Conservation (phyloP, 2,888 invertebrate species). For the Pammene fasciana region DNA sequence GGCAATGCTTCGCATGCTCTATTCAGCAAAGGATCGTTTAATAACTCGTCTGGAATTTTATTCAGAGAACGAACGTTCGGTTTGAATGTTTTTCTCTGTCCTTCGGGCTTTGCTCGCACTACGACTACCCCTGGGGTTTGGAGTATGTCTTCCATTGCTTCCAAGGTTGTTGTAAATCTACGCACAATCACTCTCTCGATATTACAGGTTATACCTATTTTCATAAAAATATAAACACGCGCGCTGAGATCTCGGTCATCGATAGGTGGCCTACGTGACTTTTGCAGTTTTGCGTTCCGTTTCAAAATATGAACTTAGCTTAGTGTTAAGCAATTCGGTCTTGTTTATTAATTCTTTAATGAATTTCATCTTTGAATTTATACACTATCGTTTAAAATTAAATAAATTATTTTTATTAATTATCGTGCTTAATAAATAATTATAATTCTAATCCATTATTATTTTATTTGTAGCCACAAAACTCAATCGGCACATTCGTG, state of each 20-base stretch:
- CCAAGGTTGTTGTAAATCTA: slow-evolving; percentile 22
- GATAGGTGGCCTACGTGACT: slow-evolving; percentile 77
- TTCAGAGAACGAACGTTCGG: slow-evolving; percentile 87
- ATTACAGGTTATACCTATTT: slow-evolving; percentile 54
- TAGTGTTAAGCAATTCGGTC: background rate
- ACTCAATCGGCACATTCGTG: slow-evolving; percentile 2
- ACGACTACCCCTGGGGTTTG: slow-evolving; percentile 82
- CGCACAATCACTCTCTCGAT: slow-evolving; percentile 22
- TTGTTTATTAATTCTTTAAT: background rate
- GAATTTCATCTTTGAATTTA: background rate
- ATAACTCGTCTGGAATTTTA: slow-evolving; percentile 91
- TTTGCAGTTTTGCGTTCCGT: slow-evolving; percentile 61
- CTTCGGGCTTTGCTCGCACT: slow-evolving; percentile 89
- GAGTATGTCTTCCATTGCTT: slow-evolving; percentile 67
- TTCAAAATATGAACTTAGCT: slow-evolving; percentile 36
- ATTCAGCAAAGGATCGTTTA: slow-evolving; percentile 89
- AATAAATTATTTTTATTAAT: background rate
- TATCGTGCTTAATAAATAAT: background rate
- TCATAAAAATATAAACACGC: slow-evolving; percentile 68
- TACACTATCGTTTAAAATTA: background rate
- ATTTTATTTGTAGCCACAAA: background rate
- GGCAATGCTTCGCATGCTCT: slow-evolving; percentile 91
- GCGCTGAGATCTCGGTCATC: slow-evolving; percentile 47
- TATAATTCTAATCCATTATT: background rate
- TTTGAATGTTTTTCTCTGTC: slow-evolving; percentile 90